phyloP scores from a whole-genome alignment of 2,888 invertebrate species.

The Eupeodes latifasciatus region DNA sequence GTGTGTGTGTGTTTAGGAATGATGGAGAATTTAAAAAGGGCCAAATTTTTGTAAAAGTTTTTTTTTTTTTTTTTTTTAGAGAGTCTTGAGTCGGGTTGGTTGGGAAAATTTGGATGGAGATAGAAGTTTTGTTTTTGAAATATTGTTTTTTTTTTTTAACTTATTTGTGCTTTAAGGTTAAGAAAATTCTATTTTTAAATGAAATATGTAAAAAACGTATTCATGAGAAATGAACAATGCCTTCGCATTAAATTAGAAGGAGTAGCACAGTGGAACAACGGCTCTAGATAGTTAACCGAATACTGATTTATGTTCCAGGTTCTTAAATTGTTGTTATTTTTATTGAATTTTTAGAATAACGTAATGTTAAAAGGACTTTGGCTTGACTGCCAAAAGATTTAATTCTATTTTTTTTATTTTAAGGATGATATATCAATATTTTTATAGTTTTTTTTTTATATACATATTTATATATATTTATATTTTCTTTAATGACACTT shows the following conservation, averaged over 20 bases:
- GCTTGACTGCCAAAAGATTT: not conserved
- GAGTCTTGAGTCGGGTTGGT: not conserved
- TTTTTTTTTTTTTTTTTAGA: constrained; percentile 1
- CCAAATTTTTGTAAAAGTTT: not conserved
- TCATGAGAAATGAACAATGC: not conserved
- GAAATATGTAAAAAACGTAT: not conserved
- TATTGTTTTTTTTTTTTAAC: not conserved
- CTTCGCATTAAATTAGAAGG: not conserved
- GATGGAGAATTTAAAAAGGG: constrained; percentile 4
- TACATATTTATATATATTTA: constrained; percentile 54
- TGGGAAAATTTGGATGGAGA: not conserved
- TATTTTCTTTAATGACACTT: constrained; percentile 79
- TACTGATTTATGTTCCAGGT: not conserved
- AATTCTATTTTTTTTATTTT: not conserved
- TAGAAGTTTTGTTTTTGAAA: not conserved
- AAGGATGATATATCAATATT: constrained; percentile 5
- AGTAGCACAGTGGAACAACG: not conserved
- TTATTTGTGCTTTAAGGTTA: not conserved
- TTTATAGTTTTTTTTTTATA: constrained; percentile 42
- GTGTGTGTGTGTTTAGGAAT: constrained; percentile 48
- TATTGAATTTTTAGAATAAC: not conserved
- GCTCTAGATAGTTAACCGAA: not conserved
- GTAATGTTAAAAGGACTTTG: not conserved
- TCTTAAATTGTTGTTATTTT: not conserved
- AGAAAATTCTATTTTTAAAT: not conserved